phyloP scores from a whole-genome alignment of 2,113 vertebrate species.

The Glaucidium brasilianum region DNA sequence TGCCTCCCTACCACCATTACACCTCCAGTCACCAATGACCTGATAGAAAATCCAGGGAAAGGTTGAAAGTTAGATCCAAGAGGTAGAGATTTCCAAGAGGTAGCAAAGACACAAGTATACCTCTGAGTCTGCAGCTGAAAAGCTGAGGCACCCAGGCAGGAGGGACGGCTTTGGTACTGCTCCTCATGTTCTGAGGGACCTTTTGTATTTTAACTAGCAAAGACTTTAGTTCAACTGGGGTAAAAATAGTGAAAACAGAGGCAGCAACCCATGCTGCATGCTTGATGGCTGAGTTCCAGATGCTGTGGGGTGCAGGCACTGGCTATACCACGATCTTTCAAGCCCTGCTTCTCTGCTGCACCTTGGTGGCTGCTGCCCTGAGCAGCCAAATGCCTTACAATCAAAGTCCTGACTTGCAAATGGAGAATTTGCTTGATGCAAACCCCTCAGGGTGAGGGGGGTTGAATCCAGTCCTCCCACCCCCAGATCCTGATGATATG shows the following conservation, averaged over 20 bases:
- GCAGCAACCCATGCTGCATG: not conserved
- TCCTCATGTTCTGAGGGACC: not conserved
- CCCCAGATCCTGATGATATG: not conserved
- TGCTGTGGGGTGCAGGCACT: not conserved
- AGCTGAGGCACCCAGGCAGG: not conserved
- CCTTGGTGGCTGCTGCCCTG: not conserved
- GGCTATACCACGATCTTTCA: fast-evolving
- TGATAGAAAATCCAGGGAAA: not conserved
- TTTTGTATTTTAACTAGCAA: not conserved
- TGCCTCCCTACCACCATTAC: not conserved
- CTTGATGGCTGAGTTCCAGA: not conserved
- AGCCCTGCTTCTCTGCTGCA: not conserved
- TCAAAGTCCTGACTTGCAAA: not conserved
- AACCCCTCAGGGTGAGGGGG: not conserved
- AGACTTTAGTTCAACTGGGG: not conserved
- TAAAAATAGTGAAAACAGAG: not conserved
- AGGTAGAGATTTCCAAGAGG: not conserved
- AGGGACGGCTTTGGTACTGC: not conserved
- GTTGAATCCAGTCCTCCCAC: not conserved
- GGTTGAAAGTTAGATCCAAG: not conserved
- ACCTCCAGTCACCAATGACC: not conserved
- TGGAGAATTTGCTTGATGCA: not conserved
- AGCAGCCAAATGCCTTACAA: not conserved
- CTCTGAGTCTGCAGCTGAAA: not conserved
- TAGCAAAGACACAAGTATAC: not conserved